Evolutionary conservation across 2,888 invertebrate genomes (phyloP).

Genomic region (Sthenelais limicola): DNA sequence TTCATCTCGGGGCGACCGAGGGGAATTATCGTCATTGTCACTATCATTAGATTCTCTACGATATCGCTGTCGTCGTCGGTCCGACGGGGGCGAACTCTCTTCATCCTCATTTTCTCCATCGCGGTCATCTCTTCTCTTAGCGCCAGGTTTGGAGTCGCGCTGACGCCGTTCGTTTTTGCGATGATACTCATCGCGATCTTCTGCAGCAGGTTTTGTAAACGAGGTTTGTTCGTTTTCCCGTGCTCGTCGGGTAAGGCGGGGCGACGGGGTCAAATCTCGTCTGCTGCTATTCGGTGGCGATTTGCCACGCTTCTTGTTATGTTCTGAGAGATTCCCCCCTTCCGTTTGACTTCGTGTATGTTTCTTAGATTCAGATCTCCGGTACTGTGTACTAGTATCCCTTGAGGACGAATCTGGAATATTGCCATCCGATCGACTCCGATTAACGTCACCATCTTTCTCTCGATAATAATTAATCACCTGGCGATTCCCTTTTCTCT

Average conservation of each 20-base stretch:
- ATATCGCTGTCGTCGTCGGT: not conserved
- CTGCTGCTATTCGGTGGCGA: no score
- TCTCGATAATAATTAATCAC: constrained; percentile 24
- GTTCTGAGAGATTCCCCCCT: not conserved
- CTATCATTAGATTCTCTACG: not conserved
- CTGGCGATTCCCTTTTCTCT: constrained; percentile 20
- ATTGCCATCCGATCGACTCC: constrained; percentile 9
- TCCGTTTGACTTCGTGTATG: constrained; percentile 24
- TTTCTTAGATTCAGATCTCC: not conserved
- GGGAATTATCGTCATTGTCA: not conserved
- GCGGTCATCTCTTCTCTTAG: not conserved
- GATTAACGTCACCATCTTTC: no score
- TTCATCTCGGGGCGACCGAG: not conserved
- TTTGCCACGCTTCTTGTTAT: not conserved
- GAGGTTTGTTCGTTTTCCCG: not conserved
- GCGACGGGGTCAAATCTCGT: constrained; percentile 8
- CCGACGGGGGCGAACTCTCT: not conserved
- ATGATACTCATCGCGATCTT: not conserved
- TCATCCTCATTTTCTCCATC: no score
- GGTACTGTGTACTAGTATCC: not conserved
- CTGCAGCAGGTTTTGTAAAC: not conserved
- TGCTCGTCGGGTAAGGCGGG: constrained; percentile 3
- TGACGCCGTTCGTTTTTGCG: not conserved
- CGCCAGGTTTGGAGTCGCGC: not conserved
- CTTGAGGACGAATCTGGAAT: not conserved